Base-by-base conservation (phyloP, 2,888 invertebrate genomes). In the Eudasyphora cyanicolor region DNA sequence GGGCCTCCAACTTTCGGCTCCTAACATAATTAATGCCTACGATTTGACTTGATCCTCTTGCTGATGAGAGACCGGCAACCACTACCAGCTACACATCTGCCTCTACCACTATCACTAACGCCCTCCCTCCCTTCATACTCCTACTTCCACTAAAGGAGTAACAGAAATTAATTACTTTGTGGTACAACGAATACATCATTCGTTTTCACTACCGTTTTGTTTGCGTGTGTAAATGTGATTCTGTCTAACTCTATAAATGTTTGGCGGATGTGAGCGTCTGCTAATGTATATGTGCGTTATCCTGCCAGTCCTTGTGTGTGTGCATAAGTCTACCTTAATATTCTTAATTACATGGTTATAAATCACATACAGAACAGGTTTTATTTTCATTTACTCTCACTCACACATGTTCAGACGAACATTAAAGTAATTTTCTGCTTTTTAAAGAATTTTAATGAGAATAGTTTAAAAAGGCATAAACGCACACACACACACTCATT, bases 81-180 rank as follows among this genome's bases (percentile, higher is more conserved):
- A 38, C 38, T 14, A 38, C 10, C 38, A 38, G 3, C 38, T 12
- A 8, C 38, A 38, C 8, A 3, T 12, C 3, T 12, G 14, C 8
- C 10, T 12, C 6, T 6, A 2, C 2, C 38, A 38, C 38, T 12
- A 8, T 2, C 38, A 38, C 12, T 12, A 1, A 8, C 38, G 1
- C 38, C 8, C 6, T 2, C 10, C 8, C 38, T 12, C 14, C 8
- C 6, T 38, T 12, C 38, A 2, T 8, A 38, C 38, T 14, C 14
- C 1, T 8, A 8, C 10, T 12, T 2, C 3, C 4, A 8, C 8
- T 14, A 14, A 10, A 54, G 54, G 35, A 69, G 35, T 49, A 69
- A 73, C 51, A 45, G 35, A 79, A 82, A 78, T 82, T 82, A 82
- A 82, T 82, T 82, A 82, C 78, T 71, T 71, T 82, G 82, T 82